Conservation (phyloP, 2,113 vertebrate genomes). For the Apaloderma vittatum region DNA sequence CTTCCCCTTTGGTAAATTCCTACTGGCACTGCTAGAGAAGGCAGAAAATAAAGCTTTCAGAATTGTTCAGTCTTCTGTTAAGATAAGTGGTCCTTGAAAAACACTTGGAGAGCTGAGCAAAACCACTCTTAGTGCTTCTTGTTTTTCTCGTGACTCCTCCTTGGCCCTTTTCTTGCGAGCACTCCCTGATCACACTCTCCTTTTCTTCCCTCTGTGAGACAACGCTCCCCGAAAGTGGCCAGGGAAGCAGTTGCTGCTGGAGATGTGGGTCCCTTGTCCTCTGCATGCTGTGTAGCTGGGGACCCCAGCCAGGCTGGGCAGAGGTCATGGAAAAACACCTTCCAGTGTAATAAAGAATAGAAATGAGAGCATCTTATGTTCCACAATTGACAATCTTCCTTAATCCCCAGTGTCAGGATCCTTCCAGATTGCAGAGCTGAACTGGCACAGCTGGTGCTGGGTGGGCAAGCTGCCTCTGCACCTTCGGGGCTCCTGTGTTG, state of each 20-base stretch:
- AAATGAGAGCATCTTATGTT: background rate
- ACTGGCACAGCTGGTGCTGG: background rate
- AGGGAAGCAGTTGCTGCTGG: background rate
- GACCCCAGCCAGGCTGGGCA: background rate
- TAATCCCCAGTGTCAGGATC: background rate
- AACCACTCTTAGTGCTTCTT: background rate
- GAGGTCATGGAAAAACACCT: background rate
- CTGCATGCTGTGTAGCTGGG: background rate
- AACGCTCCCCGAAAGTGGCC: background rate
- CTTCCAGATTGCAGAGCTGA: background rate
- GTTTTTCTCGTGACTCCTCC: background rate
- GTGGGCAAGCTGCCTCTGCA: fast-evolving
- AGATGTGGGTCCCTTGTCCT: background rate
- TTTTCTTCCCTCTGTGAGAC: background rate
- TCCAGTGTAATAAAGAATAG: no score
- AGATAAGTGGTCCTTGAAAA: fast-evolving
- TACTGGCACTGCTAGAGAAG: background rate
- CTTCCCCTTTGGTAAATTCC: background rate
- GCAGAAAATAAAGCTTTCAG: background rate
- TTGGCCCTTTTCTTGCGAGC: background rate
- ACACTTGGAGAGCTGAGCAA: background rate
- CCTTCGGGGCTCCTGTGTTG: background rate
- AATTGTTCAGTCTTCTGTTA: background rate
- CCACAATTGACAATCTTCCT: background rate
- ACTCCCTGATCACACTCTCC: background rate